A percentile compares a stretch with the other conserved stretches of the same genome.
These are phyloP conservation scores for Empis livida DNA, from an alignment of 2,888 invertebrate genomes.

Conservation along the genomic window DNA sequence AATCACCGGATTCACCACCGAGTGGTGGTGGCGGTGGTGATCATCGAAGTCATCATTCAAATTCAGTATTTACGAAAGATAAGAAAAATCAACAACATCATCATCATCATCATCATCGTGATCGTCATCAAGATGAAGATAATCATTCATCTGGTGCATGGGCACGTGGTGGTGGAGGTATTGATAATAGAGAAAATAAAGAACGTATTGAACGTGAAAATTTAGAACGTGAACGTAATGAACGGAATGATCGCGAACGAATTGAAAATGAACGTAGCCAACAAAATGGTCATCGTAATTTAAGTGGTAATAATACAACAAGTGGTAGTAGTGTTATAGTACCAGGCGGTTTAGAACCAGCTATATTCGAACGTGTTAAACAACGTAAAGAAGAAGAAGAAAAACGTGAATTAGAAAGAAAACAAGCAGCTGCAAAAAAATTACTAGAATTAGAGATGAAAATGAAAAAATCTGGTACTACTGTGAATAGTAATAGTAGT, in stretches of 20 bases:
- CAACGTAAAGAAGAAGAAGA: conserved; percentile 83
- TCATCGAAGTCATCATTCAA: conserved; percentile 14
- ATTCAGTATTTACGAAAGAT: conserved; percentile 16
- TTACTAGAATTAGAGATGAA: conserved; percentile 55
- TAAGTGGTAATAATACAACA: conserved; percentile 8
- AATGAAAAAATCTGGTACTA: conserved; percentile 38
- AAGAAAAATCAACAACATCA: conserved; percentile 8
- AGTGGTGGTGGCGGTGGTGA: conserved; percentile 14
- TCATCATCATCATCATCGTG: conserved; percentile 9
- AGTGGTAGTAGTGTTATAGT: conserved; percentile 10
- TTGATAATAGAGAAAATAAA: conserved; percentile 10
- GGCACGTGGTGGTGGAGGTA: not conserved
- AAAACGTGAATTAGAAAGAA: conserved; percentile 54
- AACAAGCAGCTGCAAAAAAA: conserved; percentile 48
- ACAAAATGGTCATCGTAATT: conserved; percentile 30
- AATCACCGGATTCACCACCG: conserved; percentile 35
- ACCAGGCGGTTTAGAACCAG: conserved; percentile 48
- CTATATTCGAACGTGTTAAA: conserved; percentile 69
- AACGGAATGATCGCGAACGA: conserved; percentile 18
- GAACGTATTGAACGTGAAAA: conserved; percentile 14
- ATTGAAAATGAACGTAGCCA: conserved; percentile 22
- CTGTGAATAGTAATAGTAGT: conserved; percentile 10
- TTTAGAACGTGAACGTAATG: conserved; percentile 15
- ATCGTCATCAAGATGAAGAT: conserved; percentile 15
- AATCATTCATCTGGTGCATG: conserved; percentile 10